Conservation (phyloP, 2,888 invertebrate genomes). For the Heteromurus nitidus region DNA sequence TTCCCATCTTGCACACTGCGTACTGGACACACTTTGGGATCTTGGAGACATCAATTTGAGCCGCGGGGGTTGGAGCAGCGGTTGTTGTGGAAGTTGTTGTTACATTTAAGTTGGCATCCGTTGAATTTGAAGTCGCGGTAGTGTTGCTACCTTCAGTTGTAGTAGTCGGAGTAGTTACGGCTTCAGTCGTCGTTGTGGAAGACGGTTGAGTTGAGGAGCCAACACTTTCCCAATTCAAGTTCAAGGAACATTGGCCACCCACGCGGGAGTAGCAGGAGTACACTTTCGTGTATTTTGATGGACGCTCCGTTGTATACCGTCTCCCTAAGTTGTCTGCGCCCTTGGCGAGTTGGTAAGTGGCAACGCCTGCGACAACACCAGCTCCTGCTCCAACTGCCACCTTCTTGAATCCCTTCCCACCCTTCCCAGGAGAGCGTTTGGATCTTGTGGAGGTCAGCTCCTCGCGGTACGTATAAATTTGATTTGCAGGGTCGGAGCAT, state of each 20-base stretch:
- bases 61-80: constrained; percentile 5
- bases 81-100: not conserved
- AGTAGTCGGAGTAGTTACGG: not conserved
- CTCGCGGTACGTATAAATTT: constrained; percentile 36
- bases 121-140: not conserved
- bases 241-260: constrained; percentile 41
- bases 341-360: not conserved
- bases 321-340: not conserved
- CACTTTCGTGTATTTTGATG: constrained; percentile 26
- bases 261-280: constrained; percentile 41
- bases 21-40: constrained; percentile 37
- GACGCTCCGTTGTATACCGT: not conserved
- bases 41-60: constrained; percentile 33
- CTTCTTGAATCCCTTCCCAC: constrained; percentile 29
- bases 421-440: constrained; percentile 28
- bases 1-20: constrained; percentile 1
- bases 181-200: not conserved
- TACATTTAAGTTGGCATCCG: not conserved
- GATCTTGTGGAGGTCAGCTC: not conserved
- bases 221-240: constrained; percentile 29
- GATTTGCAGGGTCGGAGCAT: constrained; percentile 40
- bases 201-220: not conserved
- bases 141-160: not conserved
- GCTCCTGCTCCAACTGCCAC: constrained; percentile 38
- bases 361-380: constrained; percentile 8